A percentile compares a stretch with the other conserved stretches of the same genome.
Conservation (phyloP, 2,888 invertebrate genomes). For the Andrena praecox region DNA sequence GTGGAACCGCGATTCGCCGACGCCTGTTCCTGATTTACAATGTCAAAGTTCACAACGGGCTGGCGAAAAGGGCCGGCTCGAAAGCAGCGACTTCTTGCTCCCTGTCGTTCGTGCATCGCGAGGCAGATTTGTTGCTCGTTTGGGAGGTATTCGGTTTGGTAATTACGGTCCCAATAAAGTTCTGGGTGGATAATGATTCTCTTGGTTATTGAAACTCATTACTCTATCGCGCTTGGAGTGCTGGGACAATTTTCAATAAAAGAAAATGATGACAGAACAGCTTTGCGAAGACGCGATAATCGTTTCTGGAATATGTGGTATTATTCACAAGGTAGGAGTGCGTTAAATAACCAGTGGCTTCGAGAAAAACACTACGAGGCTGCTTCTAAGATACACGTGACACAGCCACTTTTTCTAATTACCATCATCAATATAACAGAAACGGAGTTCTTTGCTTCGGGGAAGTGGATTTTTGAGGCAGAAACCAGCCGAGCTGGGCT, state of each 20-base stretch:
- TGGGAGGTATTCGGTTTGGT: neutral
- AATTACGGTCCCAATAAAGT: neutral
- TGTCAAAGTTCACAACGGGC: constrained; percentile 53
- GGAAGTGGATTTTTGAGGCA: neutral
- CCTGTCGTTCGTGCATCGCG: neutral
- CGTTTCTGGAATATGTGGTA: too few species aligned
- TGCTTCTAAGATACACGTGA: too few species aligned
- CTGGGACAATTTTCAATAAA: too few species aligned
- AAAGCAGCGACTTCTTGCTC: neutral
- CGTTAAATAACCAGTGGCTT: too few species aligned
- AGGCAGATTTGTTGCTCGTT: neutral
- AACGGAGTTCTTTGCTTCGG: neutral
- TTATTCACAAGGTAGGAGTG: too few species aligned
- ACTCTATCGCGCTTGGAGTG: too few species aligned
- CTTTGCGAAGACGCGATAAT: too few species aligned
- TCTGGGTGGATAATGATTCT: too few species aligned
- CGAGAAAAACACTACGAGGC: too few species aligned
- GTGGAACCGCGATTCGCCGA: constrained; percentile 55
- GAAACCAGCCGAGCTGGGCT: neutral
- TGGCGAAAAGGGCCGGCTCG: constrained; percentile 14
- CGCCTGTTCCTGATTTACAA: constrained; percentile 62
- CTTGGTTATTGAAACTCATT: too few species aligned
- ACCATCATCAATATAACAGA: neutral
- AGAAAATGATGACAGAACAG: too few species aligned
- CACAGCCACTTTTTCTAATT: too few species aligned